Evolutionary conservation across 1,140 invertebrate species (phyloP).

Genomic region (Potamilus streckersoni): DNA sequence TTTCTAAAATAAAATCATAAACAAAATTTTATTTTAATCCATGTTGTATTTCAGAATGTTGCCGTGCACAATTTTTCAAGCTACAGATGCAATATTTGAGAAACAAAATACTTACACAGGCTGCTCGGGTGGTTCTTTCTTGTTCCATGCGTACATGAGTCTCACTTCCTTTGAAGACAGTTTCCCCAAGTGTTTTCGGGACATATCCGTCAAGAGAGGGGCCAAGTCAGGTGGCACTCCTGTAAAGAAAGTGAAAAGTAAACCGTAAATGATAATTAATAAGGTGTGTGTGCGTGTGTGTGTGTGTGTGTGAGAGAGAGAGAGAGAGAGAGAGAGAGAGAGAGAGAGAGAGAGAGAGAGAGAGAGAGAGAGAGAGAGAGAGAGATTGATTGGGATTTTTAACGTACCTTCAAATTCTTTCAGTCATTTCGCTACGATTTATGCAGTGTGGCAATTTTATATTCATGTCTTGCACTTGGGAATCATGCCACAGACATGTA

Average conservation of each 20-base stretch:
- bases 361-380: too few relatives aligned
- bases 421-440: too few relatives aligned
- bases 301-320: too few relatives aligned
- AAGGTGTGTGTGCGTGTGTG: too few relatives aligned
- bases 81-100: neutral
- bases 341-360: too few relatives aligned
- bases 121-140: slow-evolving; percentile 38
- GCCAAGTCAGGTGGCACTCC: slow-evolving; percentile 51
- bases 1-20: neutral
- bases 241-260: slow-evolving; percentile 11
- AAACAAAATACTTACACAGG: slow-evolving; percentile 31
- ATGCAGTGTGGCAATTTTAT: too few relatives aligned
- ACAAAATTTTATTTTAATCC: neutral
- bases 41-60: neutral
- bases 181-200: slow-evolving; percentile 38
- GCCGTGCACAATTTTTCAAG: neutral
- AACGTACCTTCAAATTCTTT: too few relatives aligned
- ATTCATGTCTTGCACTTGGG: too few relatives aligned
- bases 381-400: too few relatives aligned
- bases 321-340: too few relatives aligned
- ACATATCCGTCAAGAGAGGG: slow-evolving; percentile 37
- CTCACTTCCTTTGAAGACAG: slow-evolving; percentile 39
- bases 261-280: too few relatives aligned
- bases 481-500: too few relatives aligned
- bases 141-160: slow-evolving; percentile 55